A percentile compares a stretch with the other conserved stretches of the same genome.
Conservation (phyloP, 2,113 vertebrate species). For the Ctenomys sociabilis region DNA sequence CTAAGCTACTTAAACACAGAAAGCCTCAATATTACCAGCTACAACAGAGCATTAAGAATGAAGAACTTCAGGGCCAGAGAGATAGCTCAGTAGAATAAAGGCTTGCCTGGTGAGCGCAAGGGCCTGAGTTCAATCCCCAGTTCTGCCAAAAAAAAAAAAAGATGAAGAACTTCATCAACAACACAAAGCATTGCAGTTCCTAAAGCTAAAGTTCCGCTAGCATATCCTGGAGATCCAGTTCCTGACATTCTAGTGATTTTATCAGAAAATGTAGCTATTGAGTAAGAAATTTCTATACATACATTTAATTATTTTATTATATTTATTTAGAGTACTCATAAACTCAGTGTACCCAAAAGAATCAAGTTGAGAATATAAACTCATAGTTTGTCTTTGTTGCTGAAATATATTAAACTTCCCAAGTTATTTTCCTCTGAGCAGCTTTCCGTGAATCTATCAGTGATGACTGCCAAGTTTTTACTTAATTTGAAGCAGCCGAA, state of each 20-base stretch:
- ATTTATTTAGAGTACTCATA: background rate
- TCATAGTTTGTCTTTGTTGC: conserved; percentile 71
- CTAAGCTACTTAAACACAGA: conserved; percentile 4
- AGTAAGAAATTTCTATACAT: conserved; percentile 50
- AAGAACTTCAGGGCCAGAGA: background rate
- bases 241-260: background rate
- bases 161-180: conserved; percentile 54
- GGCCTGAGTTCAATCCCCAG: too few relatives aligned
- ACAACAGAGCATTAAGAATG: conserved; percentile 65
- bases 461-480: conserved; percentile 77
- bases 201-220: background rate
- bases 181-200: background rate
- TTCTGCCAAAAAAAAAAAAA: background rate
- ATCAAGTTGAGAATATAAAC: conserved; percentile 72
- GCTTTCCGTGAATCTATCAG: conserved; percentile 71
- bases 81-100: too few relatives aligned
- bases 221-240: conserved; percentile 46
- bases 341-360: conserved; percentile 73
- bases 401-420: conserved; percentile 71
- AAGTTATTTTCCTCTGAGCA: conserved; percentile 69
- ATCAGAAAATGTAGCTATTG: background rate
- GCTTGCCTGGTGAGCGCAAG: too few relatives aligned
- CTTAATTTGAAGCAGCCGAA: conserved; percentile 78
- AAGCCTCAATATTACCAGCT: conserved; percentile 65
- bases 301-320: conserved; percentile 65